Base-by-base conservation (phyloP, 2,797 vertebrate genomes). In the Dendrocincla fuliginosa region DNA sequence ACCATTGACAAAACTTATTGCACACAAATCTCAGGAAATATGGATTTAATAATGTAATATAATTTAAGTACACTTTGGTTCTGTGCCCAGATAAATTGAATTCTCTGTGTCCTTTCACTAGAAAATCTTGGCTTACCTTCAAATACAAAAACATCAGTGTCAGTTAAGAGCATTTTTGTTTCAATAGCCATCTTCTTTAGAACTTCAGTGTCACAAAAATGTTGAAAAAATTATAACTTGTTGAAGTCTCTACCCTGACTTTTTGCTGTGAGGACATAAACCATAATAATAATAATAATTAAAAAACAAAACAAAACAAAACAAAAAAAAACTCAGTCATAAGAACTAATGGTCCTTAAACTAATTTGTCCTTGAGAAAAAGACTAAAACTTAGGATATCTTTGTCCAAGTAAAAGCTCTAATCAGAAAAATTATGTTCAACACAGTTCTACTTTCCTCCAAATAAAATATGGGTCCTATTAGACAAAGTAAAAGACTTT, bases 221-320 rank as follows among this genome's bases (percentile, higher is more conserved):
- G 7, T 32, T 60, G 28, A 52, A 60, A 91, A 85, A 85, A 30
- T 32, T 22, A 0, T 10, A 23, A 39, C 6, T 49, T 30, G 9
- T 78, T 82, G 7, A 73, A 50, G 2, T 10, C 3, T 35, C 1
- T 2, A 6, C 2, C 5, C 2, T 3, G 10, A 8, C 3, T 19
- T 47, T 84, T 77, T 19, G 37, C 17, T 41, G 3, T 63, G n/a
- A 79, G 10, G 9, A 15, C 2, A 3, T n/a, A 46, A 63, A 56
- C 19, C 28, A 46, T 46, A 46, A 46, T 22, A 18, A 42, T 35
- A 35, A 35, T 35, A 35, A 35, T 35, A 18, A 42, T n/a, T n/a
- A 42, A 41, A 42, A 42, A 42, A 22, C 15, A 7, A 42, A 44
- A 39, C 14, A 19, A 16, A 42, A 42, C 4, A 19, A 42, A 44